phyloP scores from a whole-genome alignment of 1,140 invertebrate genomes.

The Limonius californicus region DNA sequence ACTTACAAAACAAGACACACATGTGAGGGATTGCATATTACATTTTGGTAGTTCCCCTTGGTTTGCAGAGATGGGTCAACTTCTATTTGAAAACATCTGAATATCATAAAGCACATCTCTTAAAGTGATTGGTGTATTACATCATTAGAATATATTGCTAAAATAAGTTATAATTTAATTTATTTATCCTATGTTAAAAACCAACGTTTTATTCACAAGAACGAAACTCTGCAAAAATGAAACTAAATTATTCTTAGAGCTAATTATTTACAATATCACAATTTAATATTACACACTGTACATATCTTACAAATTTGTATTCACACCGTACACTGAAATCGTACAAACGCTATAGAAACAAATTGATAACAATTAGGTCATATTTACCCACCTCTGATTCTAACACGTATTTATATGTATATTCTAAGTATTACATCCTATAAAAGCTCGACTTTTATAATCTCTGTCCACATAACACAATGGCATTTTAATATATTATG shows the following conservation, averaged over 20 bases:
- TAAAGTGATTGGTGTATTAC: slow-evolving; percentile 1
- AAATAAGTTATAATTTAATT: neutral
- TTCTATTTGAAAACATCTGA: neutral
- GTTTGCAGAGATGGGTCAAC: slow-evolving; percentile 19
- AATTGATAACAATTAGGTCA: slow-evolving; percentile 9
- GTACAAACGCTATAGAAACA: slow-evolving; percentile 7
- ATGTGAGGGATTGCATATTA: slow-evolving; percentile 25
- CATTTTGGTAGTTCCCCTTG: slow-evolving; percentile 12
- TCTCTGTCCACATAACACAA: neutral
- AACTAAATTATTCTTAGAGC: slow-evolving; percentile 12
- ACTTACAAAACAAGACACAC: slow-evolving; percentile 33
- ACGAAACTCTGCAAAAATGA: neutral
- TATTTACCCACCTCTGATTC: neutral
- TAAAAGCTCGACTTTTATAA: slow-evolving; percentile 9
- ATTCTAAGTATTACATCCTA: neutral
- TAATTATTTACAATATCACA: slow-evolving; percentile 38
- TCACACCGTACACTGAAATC: slow-evolving; percentile 14
- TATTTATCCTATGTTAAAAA: neutral
- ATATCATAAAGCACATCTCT: slow-evolving; percentile 7
- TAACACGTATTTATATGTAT: slow-evolving; percentile 3
- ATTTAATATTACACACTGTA: slow-evolving; percentile 29
- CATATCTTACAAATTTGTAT: slow-evolving; percentile 33
- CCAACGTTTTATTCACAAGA: neutral
- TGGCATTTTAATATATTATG: neutral
- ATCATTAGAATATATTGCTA: slow-evolving; percentile 3